Evolutionary conservation across 2,113 vertebrate species (phyloP).

Genomic region (Gobius niger): DNA sequence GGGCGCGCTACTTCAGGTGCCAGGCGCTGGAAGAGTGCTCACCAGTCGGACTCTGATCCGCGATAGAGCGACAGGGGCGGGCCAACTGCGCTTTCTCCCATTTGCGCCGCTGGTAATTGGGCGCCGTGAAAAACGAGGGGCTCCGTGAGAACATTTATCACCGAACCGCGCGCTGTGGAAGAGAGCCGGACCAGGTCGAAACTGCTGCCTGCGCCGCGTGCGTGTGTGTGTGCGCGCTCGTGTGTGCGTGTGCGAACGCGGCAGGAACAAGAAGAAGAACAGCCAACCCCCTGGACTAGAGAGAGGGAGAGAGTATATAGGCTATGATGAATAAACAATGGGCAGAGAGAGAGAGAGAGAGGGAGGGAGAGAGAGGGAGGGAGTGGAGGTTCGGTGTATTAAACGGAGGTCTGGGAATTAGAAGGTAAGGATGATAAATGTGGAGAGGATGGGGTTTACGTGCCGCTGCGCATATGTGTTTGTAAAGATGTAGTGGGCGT

Average conservation of each 20-base stretch:
- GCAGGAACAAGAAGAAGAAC: not conserved
- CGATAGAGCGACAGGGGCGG: constrained; percentile 66
- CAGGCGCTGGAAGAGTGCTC: constrained; percentile 60
- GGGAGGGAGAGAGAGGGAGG: not conserved
- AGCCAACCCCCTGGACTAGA: not conserved
- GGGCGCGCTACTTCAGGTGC: constrained; percentile 64
- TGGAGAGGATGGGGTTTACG: not conserved
- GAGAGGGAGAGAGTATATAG: not conserved
- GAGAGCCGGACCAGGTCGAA: not conserved
- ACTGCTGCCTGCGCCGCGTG: no score
- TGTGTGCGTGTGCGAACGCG: no score
- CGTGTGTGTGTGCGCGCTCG: not conserved
- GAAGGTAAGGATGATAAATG: constrained; percentile 9
- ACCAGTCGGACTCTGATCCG: constrained; percentile 53
- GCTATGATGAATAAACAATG: not conserved
- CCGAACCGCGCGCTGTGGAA: constrained; percentile 1
- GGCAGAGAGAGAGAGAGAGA: not conserved
- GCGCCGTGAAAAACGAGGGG: constrained; percentile 30
- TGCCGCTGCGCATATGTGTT: not conserved
- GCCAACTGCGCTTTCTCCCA: constrained; percentile 41
- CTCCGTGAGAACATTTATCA: constrained; percentile 40
- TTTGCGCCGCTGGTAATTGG: constrained; percentile 52
- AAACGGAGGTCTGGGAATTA: not conserved
- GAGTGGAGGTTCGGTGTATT: not conserved
- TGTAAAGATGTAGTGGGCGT: not conserved